Conservation (phyloP, 2,888 invertebrate genomes). For the Eupithecia pulchellata region DNA sequence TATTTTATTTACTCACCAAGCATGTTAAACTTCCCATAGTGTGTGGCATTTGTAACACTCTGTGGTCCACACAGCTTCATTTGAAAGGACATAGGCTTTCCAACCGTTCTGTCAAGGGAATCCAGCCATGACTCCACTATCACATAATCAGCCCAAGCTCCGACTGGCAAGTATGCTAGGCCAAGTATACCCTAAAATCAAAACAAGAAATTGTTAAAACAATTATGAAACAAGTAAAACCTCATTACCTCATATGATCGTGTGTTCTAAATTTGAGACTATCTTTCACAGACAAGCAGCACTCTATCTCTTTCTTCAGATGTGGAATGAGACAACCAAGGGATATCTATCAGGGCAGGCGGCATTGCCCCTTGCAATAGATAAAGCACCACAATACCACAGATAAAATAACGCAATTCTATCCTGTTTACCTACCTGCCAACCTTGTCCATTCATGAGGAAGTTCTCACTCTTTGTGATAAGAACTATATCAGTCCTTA, state of each 20-base stretch:
- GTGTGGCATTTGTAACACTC: slow-evolving; percentile 67
- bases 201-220: background rate
- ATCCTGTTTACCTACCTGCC: slow-evolving; percentile 77
- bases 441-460: slow-evolving; percentile 86
- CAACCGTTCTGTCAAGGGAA: slow-evolving; percentile 61
- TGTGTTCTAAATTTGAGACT: too few species aligned
- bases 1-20: slow-evolving; percentile 60
- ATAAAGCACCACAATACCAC: too few species aligned
- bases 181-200: slow-evolving; percentile 85
- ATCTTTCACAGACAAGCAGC: background rate
- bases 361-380: too few species aligned
- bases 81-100: slow-evolving; percentile 79
- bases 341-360: too few species aligned
- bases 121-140: slow-evolving; percentile 78
- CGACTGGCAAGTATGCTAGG: slow-evolving; percentile 82
- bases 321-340: too few species aligned
- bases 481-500: slow-evolving; percentile 82
- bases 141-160: slow-evolving; percentile 70
- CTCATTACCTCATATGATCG: too few species aligned
- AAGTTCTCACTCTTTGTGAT: slow-evolving; percentile 85
- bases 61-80: slow-evolving; percentile 85
- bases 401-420: too few species aligned
- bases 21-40: slow-evolving; percentile 80
- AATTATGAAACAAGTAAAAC: too few species aligned
- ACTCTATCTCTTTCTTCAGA: too few species aligned